These are phyloP conservation scores for Adineta ricciae DNA, from an alignment of 2,888 invertebrate species.

Conservation along the genomic window DNA sequence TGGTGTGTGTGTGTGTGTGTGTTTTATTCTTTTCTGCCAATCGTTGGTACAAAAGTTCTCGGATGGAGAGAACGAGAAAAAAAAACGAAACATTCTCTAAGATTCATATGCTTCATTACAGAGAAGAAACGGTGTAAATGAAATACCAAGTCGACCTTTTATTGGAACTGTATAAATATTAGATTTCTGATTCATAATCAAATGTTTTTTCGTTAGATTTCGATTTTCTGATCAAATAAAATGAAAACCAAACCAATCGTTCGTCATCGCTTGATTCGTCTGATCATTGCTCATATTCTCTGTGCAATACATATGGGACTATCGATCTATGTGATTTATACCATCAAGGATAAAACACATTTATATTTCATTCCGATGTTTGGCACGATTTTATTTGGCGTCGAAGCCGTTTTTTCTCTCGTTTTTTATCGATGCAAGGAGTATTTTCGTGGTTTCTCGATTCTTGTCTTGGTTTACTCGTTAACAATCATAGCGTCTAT, in stretches of 20 bases:
- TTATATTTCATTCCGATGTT: conserved; percentile 30
- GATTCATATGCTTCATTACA: background rate
- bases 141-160: background rate
- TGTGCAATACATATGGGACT: conserved; percentile 29
- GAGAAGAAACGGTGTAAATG: background rate
- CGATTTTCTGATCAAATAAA: background rate
- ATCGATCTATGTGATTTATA: conserved; percentile 26
- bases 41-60: no score
- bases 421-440: conserved; percentile 24
- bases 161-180: background rate
- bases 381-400: conserved; percentile 20
- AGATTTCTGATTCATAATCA: background rate
- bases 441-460: conserved; percentile 26
- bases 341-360: conserved; percentile 17
- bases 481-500: conserved; percentile 25
- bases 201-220: background rate
- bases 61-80: background rate
- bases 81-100: background rate
- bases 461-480: conserved; percentile 27
- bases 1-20: no score
- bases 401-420: conserved; percentile 17
- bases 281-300: conserved; percentile 19
- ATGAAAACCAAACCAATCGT: background rate
- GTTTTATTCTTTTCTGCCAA: no score
- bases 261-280: conserved; percentile 21